Evolutionary conservation across 1,140 invertebrate species (phyloP), one percentile per base, ranked within the genome.

Genomic region (Trachelipus rathkii): DNA sequence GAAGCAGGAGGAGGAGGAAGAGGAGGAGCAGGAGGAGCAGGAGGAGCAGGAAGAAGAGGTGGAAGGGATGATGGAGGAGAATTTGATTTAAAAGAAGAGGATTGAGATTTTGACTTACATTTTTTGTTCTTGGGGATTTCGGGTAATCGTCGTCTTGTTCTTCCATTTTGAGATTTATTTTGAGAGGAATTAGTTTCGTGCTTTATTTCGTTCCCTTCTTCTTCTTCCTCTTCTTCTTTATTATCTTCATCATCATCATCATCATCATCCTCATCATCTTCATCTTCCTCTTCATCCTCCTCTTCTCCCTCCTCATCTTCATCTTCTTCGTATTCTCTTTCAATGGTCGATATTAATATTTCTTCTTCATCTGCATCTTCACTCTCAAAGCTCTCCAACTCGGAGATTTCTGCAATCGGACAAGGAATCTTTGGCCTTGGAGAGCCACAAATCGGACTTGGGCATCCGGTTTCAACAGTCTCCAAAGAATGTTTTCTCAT

Each of bases 51-150:
- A 19, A 8, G 19, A 19, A n/a, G 24, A n/a, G n/a, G n/a, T n/a
- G 13, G 33, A 33, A 33, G 33, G 6, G 33, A 33, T 33, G 21
- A n/a, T 66, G 60, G 21, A 66, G 60, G 1, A 66, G 15, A 23
- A 66, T 66, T n/a, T n/a, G 15, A 5, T n/a, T 66, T 66, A 66
- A 66, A 23, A 43, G 21, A 71, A 43, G 21, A n/a, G n/a, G 67
- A 19, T 60, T 46, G 11, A 73, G 60, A n/a, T 73, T 23, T 43
- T 10, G 53, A 75, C 73, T 75, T 44, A 75, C 73, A 75, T 75
- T 75, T 75, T 33, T 75, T 75, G 60, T 75, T 75, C 66, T 75
- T 75, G 44, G 73, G 73, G 68, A 75, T 75, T 44, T 75, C 73
- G 0, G 73, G 73, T 45, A 75, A n/a, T n/a, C 43, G 50, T 75